Evolutionary conservation across 1,140 invertebrate genomes (phyloP), one percentile per base, ranked within the genome.

Genomic region (Apis laboriosa): DNA sequence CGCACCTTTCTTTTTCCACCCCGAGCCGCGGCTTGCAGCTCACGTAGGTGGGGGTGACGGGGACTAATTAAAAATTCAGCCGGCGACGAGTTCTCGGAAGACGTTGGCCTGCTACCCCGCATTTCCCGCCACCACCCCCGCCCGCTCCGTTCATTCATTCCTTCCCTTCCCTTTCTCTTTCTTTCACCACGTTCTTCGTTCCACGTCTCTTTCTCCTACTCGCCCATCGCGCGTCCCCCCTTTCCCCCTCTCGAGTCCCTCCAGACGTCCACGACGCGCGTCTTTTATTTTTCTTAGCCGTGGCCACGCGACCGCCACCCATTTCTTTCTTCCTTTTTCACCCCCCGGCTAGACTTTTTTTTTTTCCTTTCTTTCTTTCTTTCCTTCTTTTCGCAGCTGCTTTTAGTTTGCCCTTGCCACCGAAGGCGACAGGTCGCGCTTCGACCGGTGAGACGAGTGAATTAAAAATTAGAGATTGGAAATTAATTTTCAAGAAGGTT

Each of bases 21-120:
- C 64, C 34, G 34, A 43, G 34, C 34, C 34, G 34, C 34, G 4
- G 34, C 34, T 43, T 49, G n/a, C 12, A 17, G 24, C 9, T 1
- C 15, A 0, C 17, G 4, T 13, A 13, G 63, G 89, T 88, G 89
- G 86, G 89, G 88, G 88, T 84, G 90, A 88, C 89, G 89, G 84
- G 87, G 88, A 92, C 92, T 94, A 94, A 94, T 94, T 94, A 94
- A 94, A 94, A 94, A 94, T 93, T 93, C 91, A 86, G 76, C 85
- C 82, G 83, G 77, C 85, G 80, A 88, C 84, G 84, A 86, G 84
- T 86, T 84, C 84, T 86, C 87, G 89, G 86, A 91, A 92, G 91
- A 92, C 91, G 84, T 90, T 88, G 88, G 82, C 88, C 89, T 90
- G 86, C 86, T 80, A 88, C 87, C 87, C 90, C 84, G 85, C 80